phyloP scores from a whole-genome alignment of 2,797 vertebrate species.

The Phoebastria nigripes region DNA sequence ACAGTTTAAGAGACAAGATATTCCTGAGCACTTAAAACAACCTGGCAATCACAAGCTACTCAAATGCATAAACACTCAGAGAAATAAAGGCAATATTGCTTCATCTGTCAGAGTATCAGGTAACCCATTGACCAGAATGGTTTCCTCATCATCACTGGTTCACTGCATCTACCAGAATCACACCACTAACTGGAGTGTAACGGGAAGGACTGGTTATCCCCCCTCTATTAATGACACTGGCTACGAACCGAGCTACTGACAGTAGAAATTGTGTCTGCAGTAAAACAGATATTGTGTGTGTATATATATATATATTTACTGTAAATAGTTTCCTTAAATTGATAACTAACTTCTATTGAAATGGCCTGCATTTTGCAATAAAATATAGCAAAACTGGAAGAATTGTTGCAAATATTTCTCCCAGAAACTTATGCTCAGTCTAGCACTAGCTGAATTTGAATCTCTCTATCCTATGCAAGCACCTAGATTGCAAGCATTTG shows the following conservation, averaged over 20 bases:
- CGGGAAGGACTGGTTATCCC: neutral
- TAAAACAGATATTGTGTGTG: neutral
- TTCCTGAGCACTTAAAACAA: neutral
- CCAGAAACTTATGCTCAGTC: neutral
- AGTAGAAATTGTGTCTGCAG: neutral
- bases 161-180: neutral
- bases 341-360: neutral
- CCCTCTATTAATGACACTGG: rapidly evolving
- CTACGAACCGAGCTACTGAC: neutral
- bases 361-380: neutral
- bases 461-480: neutral
- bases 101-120: neutral
- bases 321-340: too few relatives aligned
- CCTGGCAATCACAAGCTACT: neutral
- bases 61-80: neutral
- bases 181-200: neutral
- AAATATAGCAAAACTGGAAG: neutral
- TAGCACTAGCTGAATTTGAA: neutral
- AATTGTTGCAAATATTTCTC: neutral
- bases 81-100: neutral
- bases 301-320: too few relatives aligned
- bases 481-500: neutral
- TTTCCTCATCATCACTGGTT: neutral
- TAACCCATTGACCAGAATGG: neutral
- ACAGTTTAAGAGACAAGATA: neutral